Evolutionary conservation across 2,113 vertebrate genomes (phyloP), one percentile per base, ranked within the genome.

Genomic region (Peromyscus leucopus): DNA sequence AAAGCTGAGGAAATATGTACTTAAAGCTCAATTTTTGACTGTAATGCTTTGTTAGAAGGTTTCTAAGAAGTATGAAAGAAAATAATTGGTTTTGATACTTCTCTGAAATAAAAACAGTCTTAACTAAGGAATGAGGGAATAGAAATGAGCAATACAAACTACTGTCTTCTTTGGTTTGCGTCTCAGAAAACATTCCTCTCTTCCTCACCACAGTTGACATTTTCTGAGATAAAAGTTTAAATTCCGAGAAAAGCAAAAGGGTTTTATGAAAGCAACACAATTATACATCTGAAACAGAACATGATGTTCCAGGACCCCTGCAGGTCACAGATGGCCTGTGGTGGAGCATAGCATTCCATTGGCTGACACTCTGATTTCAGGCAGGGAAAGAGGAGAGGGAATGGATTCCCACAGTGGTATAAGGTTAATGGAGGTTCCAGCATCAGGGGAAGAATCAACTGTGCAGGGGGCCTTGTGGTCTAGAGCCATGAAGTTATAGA

Each of bases 191-290:
- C 22, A 19, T n/a, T 84, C 65, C 2, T 33, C 61, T 87, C 67
- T 94, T 95, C 16, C 36, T 95, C 16, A 33, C 21, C 2, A 7
- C 36, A 79, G 51, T 21, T 80, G 80, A 71, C 69, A 11, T 92
- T 90, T 96, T 90, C 63, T 87, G 55, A 82, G 82, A 51, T 86
- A 79, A 97, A 48, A 93, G 93, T 85, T 90, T 91, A 75, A 75
- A 9, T 85, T 88, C 72, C 87, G 46, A 83, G 91, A 94, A 97
- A 93, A 94, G 92, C 87, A 82, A 48, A 91, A 83, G 42, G 15
- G 24, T 87, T 95, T 97, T 93, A 84, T 93, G 69, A 93, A 74
- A 95, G 65, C 80, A 92, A 28, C 57, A 82, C 42, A 36, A 8
- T 96, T 95, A 11, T 78, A 26, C 61, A 63, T 71, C 63, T 48